A percentile compares a stretch with the other conserved stretches of the same genome.
phyloP scores from a whole-genome alignment of 2,888 invertebrate species.

The Nephrotoma guestfalica region DNA sequence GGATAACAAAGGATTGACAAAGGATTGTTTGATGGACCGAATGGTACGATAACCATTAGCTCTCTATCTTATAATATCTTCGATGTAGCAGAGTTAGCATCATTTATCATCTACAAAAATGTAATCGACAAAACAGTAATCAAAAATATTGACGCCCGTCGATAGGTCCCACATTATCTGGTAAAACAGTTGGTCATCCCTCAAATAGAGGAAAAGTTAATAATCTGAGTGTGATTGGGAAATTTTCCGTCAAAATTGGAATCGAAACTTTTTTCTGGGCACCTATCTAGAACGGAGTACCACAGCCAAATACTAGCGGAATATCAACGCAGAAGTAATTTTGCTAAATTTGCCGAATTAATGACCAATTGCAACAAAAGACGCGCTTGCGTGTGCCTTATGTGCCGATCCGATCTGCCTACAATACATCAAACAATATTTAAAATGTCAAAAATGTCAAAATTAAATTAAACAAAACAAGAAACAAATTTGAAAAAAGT shows the following conservation, averaged over 20 bases:
- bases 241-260: background rate
- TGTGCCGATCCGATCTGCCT: too few species aligned
- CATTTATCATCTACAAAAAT: background rate
- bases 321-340: background rate
- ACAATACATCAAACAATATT: too few species aligned
- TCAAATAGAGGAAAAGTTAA: background rate
- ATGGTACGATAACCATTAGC: background rate
- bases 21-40: too few species aligned
- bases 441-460: too few species aligned
- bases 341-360: background rate
- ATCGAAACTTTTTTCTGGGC: background rate
- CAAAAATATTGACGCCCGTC: background rate
- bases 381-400: too few species aligned
- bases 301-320: background rate
- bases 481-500: too few species aligned
- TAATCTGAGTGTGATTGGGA: background rate
- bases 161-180: background rate
- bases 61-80: background rate
- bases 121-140: background rate
- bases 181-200: background rate
- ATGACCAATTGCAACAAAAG: background rate
- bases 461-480: too few species aligned
- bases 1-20: too few species aligned
- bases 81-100: background rate
- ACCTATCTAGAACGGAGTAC: background rate